Evolutionary conservation across 1,140 invertebrate genomes (phyloP).

Genomic region (Magallana ariakensis): DNA sequence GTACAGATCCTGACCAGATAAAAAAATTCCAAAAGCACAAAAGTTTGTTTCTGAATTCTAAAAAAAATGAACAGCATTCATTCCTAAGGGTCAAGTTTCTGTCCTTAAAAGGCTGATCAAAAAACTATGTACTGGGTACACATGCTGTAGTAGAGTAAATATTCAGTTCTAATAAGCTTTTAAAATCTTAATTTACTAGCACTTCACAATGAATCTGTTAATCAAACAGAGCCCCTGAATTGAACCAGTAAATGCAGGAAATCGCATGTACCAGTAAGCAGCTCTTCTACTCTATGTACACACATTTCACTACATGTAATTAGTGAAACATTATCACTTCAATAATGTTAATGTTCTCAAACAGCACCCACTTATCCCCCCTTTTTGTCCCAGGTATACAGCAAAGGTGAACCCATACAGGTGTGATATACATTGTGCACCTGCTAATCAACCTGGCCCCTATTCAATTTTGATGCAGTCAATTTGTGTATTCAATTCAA

Average conservation of each 20-base stretch:
- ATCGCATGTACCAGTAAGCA: neutral
- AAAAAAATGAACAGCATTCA: too few relatives aligned
- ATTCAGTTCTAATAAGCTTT: neutral
- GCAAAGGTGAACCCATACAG: too few relatives aligned
- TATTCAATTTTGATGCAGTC: too few relatives aligned
- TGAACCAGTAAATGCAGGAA: neutral
- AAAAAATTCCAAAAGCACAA: too few relatives aligned
- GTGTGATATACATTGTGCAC: too few relatives aligned
- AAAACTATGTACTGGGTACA: conserved; percentile 10
- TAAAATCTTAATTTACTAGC: neutral
- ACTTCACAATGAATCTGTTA: conserved; percentile 2
- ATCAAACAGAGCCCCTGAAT: neutral
- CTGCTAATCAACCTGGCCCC: too few relatives aligned
- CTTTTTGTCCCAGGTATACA: neutral
- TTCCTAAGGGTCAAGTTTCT: neutral
- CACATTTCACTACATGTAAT: conserved; percentile 13
- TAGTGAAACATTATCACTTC: neutral
- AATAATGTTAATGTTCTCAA: neutral
- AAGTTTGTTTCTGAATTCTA: too few relatives aligned
- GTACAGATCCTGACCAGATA: too few relatives aligned
- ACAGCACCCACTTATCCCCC: neutral
- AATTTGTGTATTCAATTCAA: too few relatives aligned
- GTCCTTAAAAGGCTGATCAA: neutral
- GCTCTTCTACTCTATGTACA: neutral
- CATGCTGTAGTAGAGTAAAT: neutral